Base-by-base conservation (phyloP, 2,888 invertebrate species). In the Ornithoptera priamus region DNA sequence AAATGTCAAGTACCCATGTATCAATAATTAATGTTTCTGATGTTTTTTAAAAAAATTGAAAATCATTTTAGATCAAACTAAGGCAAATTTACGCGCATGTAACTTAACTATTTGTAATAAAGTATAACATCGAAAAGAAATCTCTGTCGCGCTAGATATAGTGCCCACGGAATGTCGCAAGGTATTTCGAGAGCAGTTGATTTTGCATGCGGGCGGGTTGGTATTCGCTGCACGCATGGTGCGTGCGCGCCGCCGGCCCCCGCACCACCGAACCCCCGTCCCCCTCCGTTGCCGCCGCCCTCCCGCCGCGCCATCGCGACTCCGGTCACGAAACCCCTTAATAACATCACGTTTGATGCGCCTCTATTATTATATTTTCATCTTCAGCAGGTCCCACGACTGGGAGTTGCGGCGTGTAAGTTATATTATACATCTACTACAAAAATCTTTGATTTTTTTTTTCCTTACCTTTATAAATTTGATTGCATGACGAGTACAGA, bases 271-370 rank as follows among this genome's bases (percentile, higher is more conserved):
- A 70, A 72, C 77, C 71, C 6, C 82, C 80, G 81, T 73, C 72
- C 77, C 71, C 71, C 72, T 70, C 68, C 72, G 71, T 71, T 80
- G 72, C 72, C 77, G 71, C 71, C 71, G 71, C 68, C 70, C 71
- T 71, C 77, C 71, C 71, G 69, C 69, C 73, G 73, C 73, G 61
- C 75, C 80, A 84, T 88, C 84, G 76, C 78, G 73, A 90, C 81
- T 75, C 92, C 80, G 83, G 89, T 89, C 92, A 92, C 93, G 92
- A 85, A 86, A 82, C 80, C 84, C 84, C 85, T 88, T 92, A 92
- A 92, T 92, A 92, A 93, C 91, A 88, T 92, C 93, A 92, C 93
- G 93, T 93, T 92, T 92, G 91, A 93, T 93, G 90, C 87, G 88
- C 88, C 90, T 90, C 92, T 89, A 92, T 92, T 92, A 92, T 91